Conservation (phyloP, 2,113 vertebrate species). For the Morphnarchus princeps region DNA sequence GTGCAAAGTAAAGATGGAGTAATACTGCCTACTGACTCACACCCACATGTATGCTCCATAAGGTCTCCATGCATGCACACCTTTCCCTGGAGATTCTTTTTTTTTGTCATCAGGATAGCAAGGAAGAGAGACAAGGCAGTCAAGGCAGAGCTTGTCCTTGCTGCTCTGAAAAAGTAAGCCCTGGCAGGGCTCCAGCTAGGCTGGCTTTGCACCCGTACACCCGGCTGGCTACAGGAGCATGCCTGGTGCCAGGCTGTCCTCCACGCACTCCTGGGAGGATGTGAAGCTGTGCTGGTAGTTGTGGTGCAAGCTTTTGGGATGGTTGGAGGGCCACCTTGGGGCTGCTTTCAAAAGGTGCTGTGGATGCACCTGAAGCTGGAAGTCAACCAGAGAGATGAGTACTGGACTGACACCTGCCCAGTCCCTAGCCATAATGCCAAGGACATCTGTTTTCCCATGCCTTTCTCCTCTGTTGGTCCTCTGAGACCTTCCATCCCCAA, state of each 20-base stretch:
- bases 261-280: neutral
- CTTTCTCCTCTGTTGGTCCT: neutral
- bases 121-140: neutral
- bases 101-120: neutral
- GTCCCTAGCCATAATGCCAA: neutral
- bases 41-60: neutral
- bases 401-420: neutral
- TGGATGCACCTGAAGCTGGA: neutral
- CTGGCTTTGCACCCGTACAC: neutral
- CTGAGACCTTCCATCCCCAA: neutral
- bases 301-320: neutral
- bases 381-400: neutral
- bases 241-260: neutral
- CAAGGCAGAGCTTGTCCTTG: neutral
- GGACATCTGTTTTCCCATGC: neutral
- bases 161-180: neutral
- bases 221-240: neutral
- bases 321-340: accelerated
- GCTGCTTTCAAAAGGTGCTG: neutral
- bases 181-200: neutral
- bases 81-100: neutral
- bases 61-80: neutral
- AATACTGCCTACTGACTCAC: neutral
- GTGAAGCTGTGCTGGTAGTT: neutral
- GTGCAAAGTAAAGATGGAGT: neutral